phyloP scores from a whole-genome alignment of 2,888 invertebrate genomes.

The Elegia similella region DNA sequence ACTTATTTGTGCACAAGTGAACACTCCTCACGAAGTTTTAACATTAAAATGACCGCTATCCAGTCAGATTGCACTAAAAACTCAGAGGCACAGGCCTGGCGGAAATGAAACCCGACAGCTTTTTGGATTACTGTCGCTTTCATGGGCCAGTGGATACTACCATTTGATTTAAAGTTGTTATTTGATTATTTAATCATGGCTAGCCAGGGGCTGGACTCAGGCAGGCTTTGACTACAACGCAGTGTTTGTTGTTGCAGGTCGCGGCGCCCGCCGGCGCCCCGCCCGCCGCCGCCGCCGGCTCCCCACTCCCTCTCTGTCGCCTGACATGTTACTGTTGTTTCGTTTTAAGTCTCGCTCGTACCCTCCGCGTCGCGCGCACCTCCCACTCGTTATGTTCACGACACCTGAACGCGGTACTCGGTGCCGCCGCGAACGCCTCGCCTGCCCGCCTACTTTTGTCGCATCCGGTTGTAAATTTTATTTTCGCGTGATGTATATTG shows the following conservation, averaged over 20 bases:
- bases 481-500: constrained; percentile 14
- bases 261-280: constrained; percentile 38
- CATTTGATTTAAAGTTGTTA: no score
- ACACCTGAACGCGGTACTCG: constrained; percentile 18
- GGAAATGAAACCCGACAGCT: no score
- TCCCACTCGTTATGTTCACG: constrained; percentile 5
- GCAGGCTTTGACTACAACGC: not conserved
- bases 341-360: constrained; percentile 20
- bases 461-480: constrained; percentile 15
- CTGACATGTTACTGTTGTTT: constrained; percentile 20
- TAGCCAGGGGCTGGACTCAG: not conserved
- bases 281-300: constrained; percentile 33
- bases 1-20: no score
- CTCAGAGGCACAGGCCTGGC: no score
- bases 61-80: no score
- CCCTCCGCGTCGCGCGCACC: constrained; percentile 9
- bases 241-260: constrained; percentile 42
- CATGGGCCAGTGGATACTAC: no score
- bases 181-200: not conserved
- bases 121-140: no score
- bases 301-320: constrained; percentile 31
- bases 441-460: constrained; percentile 29
- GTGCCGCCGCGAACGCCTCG: constrained; percentile 32
- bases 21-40: no score
- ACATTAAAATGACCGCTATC: no score